Evolutionary conservation across 2,113 vertebrate genomes (phyloP), one percentile per base, ranked within the genome.

Genomic region (Eudorcas thomsonii): DNA sequence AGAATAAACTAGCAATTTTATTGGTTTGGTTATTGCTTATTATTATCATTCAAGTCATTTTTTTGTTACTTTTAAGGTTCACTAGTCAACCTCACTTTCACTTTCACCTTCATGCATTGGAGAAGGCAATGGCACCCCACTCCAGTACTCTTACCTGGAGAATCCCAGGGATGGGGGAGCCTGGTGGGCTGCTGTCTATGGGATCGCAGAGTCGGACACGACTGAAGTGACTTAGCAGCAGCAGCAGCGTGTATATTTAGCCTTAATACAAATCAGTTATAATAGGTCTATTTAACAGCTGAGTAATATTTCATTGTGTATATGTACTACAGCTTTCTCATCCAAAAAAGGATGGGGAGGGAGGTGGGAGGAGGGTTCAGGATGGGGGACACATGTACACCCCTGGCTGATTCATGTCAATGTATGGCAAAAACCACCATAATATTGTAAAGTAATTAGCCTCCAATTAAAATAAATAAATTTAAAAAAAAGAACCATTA

Each of bases 21-120:
- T 30, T 90, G 50, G 33, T 78, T 83, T 64, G 59, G 8, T 86
- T 90, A 57, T 33, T 85, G n/a, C 50, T 95, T 80, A 84, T 90
- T 74, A 50, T 77, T 33, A 82, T 16, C n/a, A 67, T 43, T 14
- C 48, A 52, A 88, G 30, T 57, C 4, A 77, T 36, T 62, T 62
- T 77, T 77, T 94, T 94, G 48, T 55, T 64, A 81, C 71, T 62
- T 55, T 4, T 74, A 71, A 89, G 45, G 62, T 91, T 92, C 23
- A 52, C 3, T 3, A 52, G 19, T 9, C 6, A 1, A 33, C 60
- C 33, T 62, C 60, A 62, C 60, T 62, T 16, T 62, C 60, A 62
- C 60, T 62, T 62, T 62, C 6, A 30, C 13, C 14, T 62, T 62
- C 28, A 62, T 15, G 14, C 60, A 62, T 3, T 3, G 60, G 60